Evolutionary conservation across 2,888 invertebrate genomes (phyloP), one percentile per base, ranked within the genome.

Genomic region (Proisotoma minuta): DNA sequence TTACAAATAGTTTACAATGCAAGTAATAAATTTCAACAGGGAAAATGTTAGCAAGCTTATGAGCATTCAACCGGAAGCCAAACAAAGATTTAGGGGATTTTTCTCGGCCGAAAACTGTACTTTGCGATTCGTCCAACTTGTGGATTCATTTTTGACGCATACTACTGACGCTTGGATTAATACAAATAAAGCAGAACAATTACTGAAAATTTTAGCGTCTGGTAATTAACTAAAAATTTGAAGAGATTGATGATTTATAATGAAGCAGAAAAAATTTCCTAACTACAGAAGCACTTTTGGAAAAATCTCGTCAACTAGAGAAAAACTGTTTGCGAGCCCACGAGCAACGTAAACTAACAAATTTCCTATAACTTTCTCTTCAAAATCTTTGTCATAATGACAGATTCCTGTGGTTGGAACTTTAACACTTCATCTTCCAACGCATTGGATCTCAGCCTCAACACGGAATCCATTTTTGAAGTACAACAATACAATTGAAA

Each of bases 61-160:
- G 51, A 24, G 28, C 8, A n/a, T 24, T n/a, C 51, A 51, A 27
- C 51, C 51, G 2, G 51, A 51, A n/a, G 51, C 51, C 4, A 51
- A 51, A 27, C 26, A 51, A 2, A 22, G 51, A 27, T 15, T 28
- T n/a, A 2, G n/a, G 15, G n/a, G 26, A 2, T 51, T 51, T 27
- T 51, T 27, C n/a, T 51, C 51, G 22, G 4, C 51, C 12, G 18
- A 4, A 4, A 27, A 24, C 20, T 51, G 51, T 27, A 2, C 10
- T 8, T 3, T 18, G 15, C 51, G 28, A 20, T 51, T 43, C 15
- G 4, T n/a, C n/a, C n/a, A n/a, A n/a, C n/a, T n/a, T n/a, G n/a
- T n/a, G n/a, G n/a, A n/a, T n/a, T n/a, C n/a, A n/a, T 43, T 43
- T 43, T 43, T 12, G 43, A 5, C 43, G 18, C 43, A 43, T n/a